Base-by-base conservation (phyloP, 2,888 invertebrate genomes). In the Branchinecta sandiegonensis region DNA sequence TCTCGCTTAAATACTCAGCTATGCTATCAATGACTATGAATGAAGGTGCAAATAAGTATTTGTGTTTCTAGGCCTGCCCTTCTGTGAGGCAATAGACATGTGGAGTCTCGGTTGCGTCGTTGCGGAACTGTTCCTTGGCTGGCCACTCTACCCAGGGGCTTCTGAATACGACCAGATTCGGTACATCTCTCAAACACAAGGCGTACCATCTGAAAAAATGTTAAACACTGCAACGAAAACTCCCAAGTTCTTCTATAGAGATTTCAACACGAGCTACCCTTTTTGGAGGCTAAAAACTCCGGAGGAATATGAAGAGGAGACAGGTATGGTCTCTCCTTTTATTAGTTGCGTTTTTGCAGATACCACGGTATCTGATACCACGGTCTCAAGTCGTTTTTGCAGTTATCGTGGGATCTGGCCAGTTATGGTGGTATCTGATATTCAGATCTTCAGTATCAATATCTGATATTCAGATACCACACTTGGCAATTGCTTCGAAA, bases 71-170 rank as follows among this genome's bases (percentile, higher is more conserved):
- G 79, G 99, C 37, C 82, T 99, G 74, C 97, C 96, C 71, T 99
- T 99, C 82, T 95, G 95, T 81, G 99, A 99, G 80, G 94, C 97
- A 13, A 99, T 99, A 75, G 99, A 99, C 80, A 99, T 99, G 97
- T 99, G 99, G 99, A 97, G 96, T 8, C 82, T 99, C 73, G 99
- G 99, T 70, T 99, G 99, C 80, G 99, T 99, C 72, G 96, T 99
- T 66, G 99, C 99, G 4, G 99, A 99, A 79, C 83, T 99, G 73
- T 99, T 99, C 81, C 84, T 99, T 65, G 99, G 99, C 72, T 99
- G 99, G 99, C 99, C 99, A 14, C 83, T 99, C 50, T 99, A 99
- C 81, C 99, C 99, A 0, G 99, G 99, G 72, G 93, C 94, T 68
- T 96, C 96, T 17, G 99, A 99, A 81, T 99, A 97, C 81, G 99